A percentile compares a stretch with the other conserved stretches of the same genome.
These are phyloP conservation scores for Caenorhabditis becei DNA, from an alignment of 2,888 invertebrate species.

Conservation along the genomic window DNA sequence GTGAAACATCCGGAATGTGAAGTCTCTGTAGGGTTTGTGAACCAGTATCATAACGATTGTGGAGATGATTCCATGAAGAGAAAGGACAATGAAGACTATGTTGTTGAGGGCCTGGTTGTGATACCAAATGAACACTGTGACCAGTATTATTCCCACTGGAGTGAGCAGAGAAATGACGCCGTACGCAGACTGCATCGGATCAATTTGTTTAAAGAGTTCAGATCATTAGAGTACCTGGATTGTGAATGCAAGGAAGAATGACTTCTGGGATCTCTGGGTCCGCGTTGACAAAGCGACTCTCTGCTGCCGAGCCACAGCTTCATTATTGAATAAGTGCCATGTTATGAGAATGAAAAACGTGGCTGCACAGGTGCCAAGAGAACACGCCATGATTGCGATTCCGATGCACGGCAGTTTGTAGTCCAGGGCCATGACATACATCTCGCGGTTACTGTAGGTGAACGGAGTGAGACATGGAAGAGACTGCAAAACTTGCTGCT, in stretches of 20 bases:
- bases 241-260: no score
- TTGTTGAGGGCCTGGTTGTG: not conserved
- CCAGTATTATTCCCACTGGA: not conserved
- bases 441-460: not conserved
- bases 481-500: not conserved
- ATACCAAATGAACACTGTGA: not conserved
- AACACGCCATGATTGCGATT: no score
- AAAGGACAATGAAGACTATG: not conserved
- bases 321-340: no score
- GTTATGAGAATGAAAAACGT: no score
- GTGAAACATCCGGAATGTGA: not conserved
- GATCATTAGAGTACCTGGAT: no score
- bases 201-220: no score
- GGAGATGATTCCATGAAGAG: not conserved
- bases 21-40: not conserved
- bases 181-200: no score
- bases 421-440: constrained; percentile 20
- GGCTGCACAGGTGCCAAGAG: no score
- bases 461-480: constrained; percentile 19
- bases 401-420: not conserved
- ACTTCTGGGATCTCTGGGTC: no score
- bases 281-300: no score
- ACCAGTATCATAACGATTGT: not conserved
- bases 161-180: no score
- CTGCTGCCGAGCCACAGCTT: no score